Base-by-base conservation (phyloP, 1,140 invertebrate genomes). In the Magallana angulata region DNA sequence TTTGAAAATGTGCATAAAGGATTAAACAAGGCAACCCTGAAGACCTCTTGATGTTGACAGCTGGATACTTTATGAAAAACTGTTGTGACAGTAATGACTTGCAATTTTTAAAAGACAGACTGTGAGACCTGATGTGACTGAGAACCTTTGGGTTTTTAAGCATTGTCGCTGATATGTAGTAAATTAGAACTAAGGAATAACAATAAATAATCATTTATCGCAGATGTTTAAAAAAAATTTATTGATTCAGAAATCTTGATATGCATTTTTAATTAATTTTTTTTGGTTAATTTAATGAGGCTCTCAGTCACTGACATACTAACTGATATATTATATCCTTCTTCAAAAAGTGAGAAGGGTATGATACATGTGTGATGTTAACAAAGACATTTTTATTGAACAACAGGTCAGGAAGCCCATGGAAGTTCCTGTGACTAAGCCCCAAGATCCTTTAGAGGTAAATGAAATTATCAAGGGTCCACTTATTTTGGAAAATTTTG, bases 351-450 rank as follows among this genome's bases (percentile, higher is more conserved):
- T 12, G 3, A 76, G 68, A 76, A 11, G 68, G 68, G 24, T 76
- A 36, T 76, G 30, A 76, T 48, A 12, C 18, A n/a, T 76, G 24
- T 76, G 24, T 30, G 9, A 30, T 76, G 18, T 18, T 76, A 48
- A 76, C 30, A 30, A 4, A 30, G 68, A 30, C 24, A 30, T 76
- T 30, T 76, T 36, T 76, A 76, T 76, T 76, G 68, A 76, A 76
- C 68, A 76, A 76, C 24, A 76, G 68, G 68, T 76, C 68, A 76
- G 68, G 36, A 76, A 76, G 36, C 24, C 68, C 30, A 12, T 76
- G 68, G 68, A 76, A 30, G 9, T 24, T 30, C 68, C 68, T 12
- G 68, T 76, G 24, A 30, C 68, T 30, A 76, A 76, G 68, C 11
- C 68, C 0, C 68, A 24, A 76, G 68, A 76, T 76, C 36, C 36